phyloP scores from a whole-genome alignment of 2,888 invertebrate genomes.

The Meandrusa payeni region DNA sequence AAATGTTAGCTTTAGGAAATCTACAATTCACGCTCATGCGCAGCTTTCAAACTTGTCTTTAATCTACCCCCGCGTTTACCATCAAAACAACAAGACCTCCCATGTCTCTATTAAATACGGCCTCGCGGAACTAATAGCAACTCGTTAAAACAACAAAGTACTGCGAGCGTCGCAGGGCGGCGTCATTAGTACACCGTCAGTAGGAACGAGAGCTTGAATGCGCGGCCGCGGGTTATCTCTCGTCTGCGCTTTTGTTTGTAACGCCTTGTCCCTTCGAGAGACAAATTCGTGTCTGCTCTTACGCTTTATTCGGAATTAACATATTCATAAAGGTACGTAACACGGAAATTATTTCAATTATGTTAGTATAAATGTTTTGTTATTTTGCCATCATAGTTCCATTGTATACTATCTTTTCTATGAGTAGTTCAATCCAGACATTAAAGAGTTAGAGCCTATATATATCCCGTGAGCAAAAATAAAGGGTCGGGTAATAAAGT shows the following conservation, averaged over 20 bases:
- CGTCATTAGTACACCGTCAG: constrained; percentile 48
- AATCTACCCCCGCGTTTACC: too few species aligned
- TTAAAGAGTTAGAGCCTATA: too few species aligned
- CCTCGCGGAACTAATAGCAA: constrained; percentile 17
- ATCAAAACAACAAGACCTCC: constrained; percentile 17
- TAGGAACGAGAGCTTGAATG: constrained; percentile 12
- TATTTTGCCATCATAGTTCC: too few species aligned
- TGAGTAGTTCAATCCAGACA: too few species aligned
- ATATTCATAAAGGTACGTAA: constrained; percentile 7
- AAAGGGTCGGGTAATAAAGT: too few species aligned
- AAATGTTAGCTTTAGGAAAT: too few species aligned
- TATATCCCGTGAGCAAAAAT: too few species aligned
- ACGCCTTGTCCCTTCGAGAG: constrained; percentile 17
- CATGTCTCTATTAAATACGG: constrained; percentile 13
- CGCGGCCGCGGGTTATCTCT: constrained; percentile 17
- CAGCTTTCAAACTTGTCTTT: too few species aligned
- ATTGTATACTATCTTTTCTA: too few species aligned
- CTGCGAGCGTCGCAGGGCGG: constrained; percentile 44
- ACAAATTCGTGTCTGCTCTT: constrained; percentile 16
- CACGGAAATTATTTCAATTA: too few species aligned
- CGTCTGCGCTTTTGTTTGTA: constrained; percentile 19
- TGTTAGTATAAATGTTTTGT: too few species aligned
- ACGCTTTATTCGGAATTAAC: constrained; percentile 14
- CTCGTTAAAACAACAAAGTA: constrained; percentile 32
- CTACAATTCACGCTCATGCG: too few species aligned